phyloP scores from a whole-genome alignment of 2,797 vertebrate species.

The Hephaestus fuliginosus region DNA sequence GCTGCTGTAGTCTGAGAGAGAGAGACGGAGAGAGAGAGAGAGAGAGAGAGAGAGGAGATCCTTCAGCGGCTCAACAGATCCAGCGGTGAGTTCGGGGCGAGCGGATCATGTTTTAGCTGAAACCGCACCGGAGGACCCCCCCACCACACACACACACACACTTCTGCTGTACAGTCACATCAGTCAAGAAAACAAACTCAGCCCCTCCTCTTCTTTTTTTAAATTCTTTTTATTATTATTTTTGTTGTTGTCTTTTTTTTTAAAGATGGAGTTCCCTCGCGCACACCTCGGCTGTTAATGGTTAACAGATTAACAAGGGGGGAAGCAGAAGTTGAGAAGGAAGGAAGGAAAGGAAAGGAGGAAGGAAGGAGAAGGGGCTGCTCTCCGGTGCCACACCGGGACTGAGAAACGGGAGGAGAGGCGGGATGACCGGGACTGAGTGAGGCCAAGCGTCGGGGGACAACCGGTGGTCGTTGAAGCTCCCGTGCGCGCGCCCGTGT shows the following conservation, averaged over 20 bases:
- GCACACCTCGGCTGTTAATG: conserved; percentile 59
- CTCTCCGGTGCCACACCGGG: conserved; percentile 20
- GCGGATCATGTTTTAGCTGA: conserved; percentile 15
- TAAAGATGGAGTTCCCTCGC: conserved; percentile 73
- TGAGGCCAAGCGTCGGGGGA: conserved; percentile 56
- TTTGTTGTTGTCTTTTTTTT: conserved; percentile 43
- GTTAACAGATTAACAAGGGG: conserved; percentile 47
- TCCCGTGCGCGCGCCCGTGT: background rate
- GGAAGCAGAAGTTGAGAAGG: conserved; percentile 45
- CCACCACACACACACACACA: too few relatives aligned
- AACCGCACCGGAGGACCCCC: background rate
- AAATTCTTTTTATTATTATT: background rate
- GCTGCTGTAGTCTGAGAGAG: background rate
- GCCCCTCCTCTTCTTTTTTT: background rate
- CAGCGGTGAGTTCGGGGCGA: conserved; percentile 63
- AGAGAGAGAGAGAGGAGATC: conserved; percentile 38
- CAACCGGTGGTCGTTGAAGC: conserved; percentile 70
- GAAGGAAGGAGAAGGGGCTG: background rate
- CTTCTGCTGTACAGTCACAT: conserved; percentile 14
- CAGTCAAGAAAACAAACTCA: conserved; percentile 33
- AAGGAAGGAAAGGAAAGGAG: background rate
- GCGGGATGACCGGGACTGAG: conserved; percentile 60
- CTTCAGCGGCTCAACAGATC: conserved; percentile 13
- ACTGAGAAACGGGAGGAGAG: conserved; percentile 15
- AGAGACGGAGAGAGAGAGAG: background rate